Conservation (phyloP, 2,113 vertebrate genomes). For the Neodontobutis hainanensis region DNA sequence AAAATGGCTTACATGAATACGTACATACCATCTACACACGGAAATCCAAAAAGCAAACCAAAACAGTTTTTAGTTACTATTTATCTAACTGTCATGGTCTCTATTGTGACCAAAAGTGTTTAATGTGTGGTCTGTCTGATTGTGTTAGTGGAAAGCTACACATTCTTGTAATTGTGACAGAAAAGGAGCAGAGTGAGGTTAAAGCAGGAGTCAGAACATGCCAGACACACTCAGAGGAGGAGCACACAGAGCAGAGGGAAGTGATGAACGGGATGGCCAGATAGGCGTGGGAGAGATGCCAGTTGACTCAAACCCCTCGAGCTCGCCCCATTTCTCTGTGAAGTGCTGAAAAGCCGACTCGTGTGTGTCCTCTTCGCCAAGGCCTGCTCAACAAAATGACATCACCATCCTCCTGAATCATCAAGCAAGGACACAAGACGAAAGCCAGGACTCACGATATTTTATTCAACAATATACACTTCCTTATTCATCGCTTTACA, state of each 20-base stretch:
- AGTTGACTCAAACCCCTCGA: conserved; percentile 69
- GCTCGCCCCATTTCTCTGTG: conserved; percentile 57
- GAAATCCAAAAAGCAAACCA: no score
- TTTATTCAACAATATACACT: conserved; percentile 63
- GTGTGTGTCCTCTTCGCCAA: conserved; percentile 58
- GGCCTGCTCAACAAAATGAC: conserved; percentile 69
- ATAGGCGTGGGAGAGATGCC: conserved; percentile 39
- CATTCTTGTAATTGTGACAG: no score
- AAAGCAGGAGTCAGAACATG: conserved; percentile 34
- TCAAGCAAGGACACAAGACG: conserved; percentile 51
- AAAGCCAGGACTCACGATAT: conserved; percentile 48
- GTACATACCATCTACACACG: no score
- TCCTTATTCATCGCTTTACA: conserved; percentile 47
- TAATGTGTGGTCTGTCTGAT: no score
- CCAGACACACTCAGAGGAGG: conserved; percentile 37
- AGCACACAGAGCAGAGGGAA: conserved; percentile 8
- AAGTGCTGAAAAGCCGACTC: conserved; percentile 65
- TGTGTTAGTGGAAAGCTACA: no score
- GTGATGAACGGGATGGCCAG: conserved; percentile 18
- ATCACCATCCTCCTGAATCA: conserved; percentile 56
- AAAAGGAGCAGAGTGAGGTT: not conserved
- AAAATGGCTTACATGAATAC: no score
- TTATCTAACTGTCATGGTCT: no score
- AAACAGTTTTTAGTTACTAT: no score
- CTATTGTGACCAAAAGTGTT: no score